Evolutionary conservation across 2,797 vertebrate genomes (phyloP), one percentile per base, ranked within the genome.

Genomic region (Lophius americanus): DNA sequence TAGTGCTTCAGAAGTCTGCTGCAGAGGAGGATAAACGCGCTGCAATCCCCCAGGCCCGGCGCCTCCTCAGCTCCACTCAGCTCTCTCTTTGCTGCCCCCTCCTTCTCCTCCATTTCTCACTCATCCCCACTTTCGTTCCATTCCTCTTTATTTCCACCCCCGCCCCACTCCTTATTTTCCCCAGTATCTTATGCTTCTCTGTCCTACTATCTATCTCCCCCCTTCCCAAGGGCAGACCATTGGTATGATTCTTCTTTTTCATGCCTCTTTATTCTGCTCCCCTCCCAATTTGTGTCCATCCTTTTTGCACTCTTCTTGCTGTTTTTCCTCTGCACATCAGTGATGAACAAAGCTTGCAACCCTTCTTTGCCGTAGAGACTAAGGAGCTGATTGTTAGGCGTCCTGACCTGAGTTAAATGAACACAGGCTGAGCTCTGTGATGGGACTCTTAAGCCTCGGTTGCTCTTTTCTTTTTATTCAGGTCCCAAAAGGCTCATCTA

Each of bases 1-100:
- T 91, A 90, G 82, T 80, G 89, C 86, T 92, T 92, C 87, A 90
- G 84, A 91, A 91, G 88, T 78, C 87, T 79, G 83, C 92, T 92
- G 91, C 90, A 91, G 86, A 76, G 81, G 76, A 87, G 92, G 92
- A 93, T 92, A 93, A 94, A 93, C 60, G 69, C 59, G 35, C 48
- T 86, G 82, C 84, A 83, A 85, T 91, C 89, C 89, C 88, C 79
- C 70, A 78, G 85, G 87, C 88, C 86, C 70, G 65, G 81, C 59
- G 73, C 84, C 85, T 87, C 78, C 76, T 90, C 78, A 83, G 75
- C 79, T 72, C 78, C 82, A 70, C 81, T 85, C 74, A 70, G 58
- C 81, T 75, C 74, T 73, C 78, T 79, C 77, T 82, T 75, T 75
- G 35, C 76, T 57, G 54, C 58, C 66, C 82, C 80, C 81, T 75